These are phyloP conservation scores for Autographa pulchrina DNA, from an alignment of 2,888 invertebrate species.

Conservation along the genomic window DNA sequence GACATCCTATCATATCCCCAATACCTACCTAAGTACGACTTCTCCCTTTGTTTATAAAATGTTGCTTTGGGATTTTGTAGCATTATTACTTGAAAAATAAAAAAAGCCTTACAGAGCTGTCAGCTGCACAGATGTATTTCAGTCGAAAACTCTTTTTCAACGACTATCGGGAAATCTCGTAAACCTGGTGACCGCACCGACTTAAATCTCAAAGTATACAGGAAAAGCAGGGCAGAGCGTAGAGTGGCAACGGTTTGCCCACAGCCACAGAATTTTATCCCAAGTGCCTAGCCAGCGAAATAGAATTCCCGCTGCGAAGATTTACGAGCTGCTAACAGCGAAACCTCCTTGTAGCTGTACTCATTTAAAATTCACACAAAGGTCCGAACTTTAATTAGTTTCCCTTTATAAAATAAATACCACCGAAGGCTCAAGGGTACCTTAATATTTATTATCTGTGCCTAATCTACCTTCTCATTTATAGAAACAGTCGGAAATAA, in stretches of 20 bases:
- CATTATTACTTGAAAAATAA: not conserved
- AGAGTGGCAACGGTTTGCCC: constrained; percentile 14
- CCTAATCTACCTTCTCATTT: not conserved
- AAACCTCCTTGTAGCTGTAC: constrained; percentile 48
- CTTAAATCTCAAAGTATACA: constrained; percentile 56
- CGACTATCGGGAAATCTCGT: constrained; percentile 59
- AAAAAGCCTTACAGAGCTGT: not conserved
- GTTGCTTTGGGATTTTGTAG: no score
- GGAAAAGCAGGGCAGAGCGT: constrained; percentile 36
- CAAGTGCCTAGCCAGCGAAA: constrained; percentile 37
- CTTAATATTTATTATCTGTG: constrained; percentile 8
- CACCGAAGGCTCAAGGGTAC: constrained; percentile 13
- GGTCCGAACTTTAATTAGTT: constrained; percentile 68
- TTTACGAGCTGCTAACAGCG: constrained; percentile 60
- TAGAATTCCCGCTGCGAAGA: constrained; percentile 56
- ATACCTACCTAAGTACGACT: no score
- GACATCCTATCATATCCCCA: no score
- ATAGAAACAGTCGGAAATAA: not conserved
- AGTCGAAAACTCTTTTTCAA: constrained; percentile 38
- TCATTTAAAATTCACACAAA: constrained; percentile 71
- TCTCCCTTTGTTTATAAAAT: no score
- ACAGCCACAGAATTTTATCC: constrained; percentile 38
- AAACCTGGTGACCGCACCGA: constrained; percentile 57
- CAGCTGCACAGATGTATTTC: constrained; percentile 22
- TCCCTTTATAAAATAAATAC: constrained; percentile 46